Evolutionary conservation across 2,113 vertebrate genomes (phyloP), one percentile per base, ranked within the genome.

Genomic region (Sebastes fasciatus): DNA sequence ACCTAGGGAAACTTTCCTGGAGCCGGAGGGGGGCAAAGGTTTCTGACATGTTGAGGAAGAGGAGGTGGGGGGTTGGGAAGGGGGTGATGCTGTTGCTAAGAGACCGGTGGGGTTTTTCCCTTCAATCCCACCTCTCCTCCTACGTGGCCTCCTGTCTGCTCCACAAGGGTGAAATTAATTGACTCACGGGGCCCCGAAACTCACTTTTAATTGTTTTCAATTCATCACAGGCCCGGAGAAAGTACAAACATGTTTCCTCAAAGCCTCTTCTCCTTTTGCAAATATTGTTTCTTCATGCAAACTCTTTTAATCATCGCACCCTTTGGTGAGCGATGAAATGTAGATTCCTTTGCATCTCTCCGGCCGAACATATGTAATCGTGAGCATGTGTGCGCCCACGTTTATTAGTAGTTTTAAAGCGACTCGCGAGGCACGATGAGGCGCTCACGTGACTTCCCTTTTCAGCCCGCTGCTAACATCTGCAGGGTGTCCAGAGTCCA

Each of bases 1-100:
- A 97, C 97, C 95, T 95, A 89, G 94, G 95, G 95, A 97, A 94
- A 96, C 94, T 88, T 91, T 86, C 89, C 64, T 55, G 84, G 80
- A 85, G 95, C 91, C 93, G 88, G 93, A 92, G 92, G 94, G 83
- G 91, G 88, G 92, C 91, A 91, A 90, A 95, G 93, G 95, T 94
- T 95, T 93, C 93, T 92, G 94, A 95, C 90, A 91, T 91, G 86
- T 92, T 77, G 78, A 90, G 90, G 94, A 91, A 69, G 74, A 70
- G 91, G 88, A 83, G 51, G 66, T 80, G 64, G 67, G 43, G 40
- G 72, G 34, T n/a, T 48, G 49, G 66, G 48, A 11, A 21, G 62
- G 14, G 86, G 78, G 66, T 52, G 92, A 83, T 86, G 57, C 52
- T 88, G 95, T 96, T 97, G 96, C 96, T 95, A 94, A 93, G 96